These are phyloP conservation scores for Cataglyphis hispanica DNA, from an alignment of 1,140 invertebrate genomes.

Conservation along the genomic window DNA sequence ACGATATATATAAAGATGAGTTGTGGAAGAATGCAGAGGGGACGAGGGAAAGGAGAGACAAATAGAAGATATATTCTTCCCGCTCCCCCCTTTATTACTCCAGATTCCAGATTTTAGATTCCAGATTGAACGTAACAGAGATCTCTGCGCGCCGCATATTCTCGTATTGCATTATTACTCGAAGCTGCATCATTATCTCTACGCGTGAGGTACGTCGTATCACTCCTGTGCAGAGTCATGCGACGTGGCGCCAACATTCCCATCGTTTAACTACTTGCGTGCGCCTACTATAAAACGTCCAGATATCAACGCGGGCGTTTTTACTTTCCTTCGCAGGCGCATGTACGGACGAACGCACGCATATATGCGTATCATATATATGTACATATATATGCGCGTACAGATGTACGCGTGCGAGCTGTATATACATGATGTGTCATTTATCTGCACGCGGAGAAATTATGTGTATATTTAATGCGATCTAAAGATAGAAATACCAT, in stretches of 20 bases:
- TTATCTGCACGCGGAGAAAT: conserved; percentile 29
- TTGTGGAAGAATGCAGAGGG: not conserved
- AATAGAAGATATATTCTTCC: not conserved
- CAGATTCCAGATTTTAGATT: conserved; percentile 6
- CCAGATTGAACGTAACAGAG: conserved; percentile 36
- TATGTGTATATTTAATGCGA: not conserved
- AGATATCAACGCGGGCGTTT: conserved; percentile 19
- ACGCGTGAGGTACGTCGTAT: not conserved
- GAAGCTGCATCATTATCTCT: conserved; percentile 14
- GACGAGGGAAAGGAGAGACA: not conserved
- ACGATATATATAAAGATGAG: too few relatives aligned
- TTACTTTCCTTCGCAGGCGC: not conserved
- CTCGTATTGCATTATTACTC: conserved; percentile 29
- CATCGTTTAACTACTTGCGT: conserved; percentile 73
- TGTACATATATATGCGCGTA: not conserved
- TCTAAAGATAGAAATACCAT: not conserved
- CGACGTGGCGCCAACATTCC: conserved; percentile 80
- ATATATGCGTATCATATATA: not conserved
- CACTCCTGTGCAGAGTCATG: conserved; percentile 49
- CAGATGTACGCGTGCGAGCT: conserved; percentile 9
- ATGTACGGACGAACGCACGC: not conserved
- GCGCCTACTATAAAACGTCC: conserved; percentile 68
- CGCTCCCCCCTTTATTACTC: conserved; percentile 34
- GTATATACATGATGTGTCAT: too few relatives aligned
- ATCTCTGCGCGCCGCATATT: conserved; percentile 41